phyloP scores from a whole-genome alignment of 2,797 vertebrate species.

The Danio choprae region DNA sequence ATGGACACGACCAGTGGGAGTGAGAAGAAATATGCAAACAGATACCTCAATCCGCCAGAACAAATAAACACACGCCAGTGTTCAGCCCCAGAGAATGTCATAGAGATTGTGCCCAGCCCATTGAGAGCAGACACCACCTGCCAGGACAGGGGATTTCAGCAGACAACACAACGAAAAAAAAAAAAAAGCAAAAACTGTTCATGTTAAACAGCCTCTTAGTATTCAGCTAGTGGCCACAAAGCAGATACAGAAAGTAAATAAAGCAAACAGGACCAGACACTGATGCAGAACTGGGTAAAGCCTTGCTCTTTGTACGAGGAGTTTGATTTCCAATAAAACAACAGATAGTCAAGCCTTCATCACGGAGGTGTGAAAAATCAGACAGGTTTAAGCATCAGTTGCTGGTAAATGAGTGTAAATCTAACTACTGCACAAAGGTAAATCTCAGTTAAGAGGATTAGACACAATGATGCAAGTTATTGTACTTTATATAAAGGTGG shows the following conservation, averaged over 20 bases:
- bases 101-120: slow-evolving; percentile 50
- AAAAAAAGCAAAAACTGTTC: slow-evolving; percentile 29
- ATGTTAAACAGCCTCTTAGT: slow-evolving; percentile 49
- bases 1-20: slow-evolving; percentile 41
- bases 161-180: slow-evolving; percentile 42
- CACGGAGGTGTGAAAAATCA: slow-evolving; percentile 24
- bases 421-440: slow-evolving; percentile 24
- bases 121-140: slow-evolving; percentile 61
- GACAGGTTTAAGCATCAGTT: slow-evolving; percentile 7
- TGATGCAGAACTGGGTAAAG: slow-evolving; percentile 31
- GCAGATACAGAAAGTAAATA: slow-evolving; percentile 43
- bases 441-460: slow-evolving; percentile 35
- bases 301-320: slow-evolving; percentile 16
- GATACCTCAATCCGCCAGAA: slow-evolving; percentile 54
- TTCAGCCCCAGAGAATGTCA: slow-evolving; percentile 61
- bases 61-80: slow-evolving; percentile 44
- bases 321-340: slow-evolving; percentile 42
- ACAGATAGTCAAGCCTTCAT: slow-evolving; percentile 34
- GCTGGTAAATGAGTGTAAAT: background rate
- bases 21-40: slow-evolving; percentile 49
- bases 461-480: slow-evolving; percentile 20
- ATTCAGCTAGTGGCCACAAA: slow-evolving; percentile 46
- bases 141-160: slow-evolving; percentile 58
- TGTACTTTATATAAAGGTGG: slow-evolving; percentile 12
- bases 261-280: slow-evolving; percentile 52